Conservation (phyloP, 2,113 vertebrate species). For the Accipiter virgatus region DNA sequence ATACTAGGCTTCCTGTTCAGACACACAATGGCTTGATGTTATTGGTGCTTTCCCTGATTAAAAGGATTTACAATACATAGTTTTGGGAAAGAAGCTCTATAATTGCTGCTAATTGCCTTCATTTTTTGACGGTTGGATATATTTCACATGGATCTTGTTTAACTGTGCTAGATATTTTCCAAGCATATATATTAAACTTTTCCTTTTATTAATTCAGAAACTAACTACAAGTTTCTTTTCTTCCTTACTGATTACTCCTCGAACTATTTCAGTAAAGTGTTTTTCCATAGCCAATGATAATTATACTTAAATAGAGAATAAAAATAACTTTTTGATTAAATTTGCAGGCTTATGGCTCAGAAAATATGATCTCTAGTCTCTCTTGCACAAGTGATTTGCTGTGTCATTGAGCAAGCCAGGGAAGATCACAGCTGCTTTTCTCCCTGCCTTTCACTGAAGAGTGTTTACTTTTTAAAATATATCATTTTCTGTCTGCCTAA, state of each 20-base stretch:
- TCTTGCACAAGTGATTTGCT: not conserved
- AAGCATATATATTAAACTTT: conserved; percentile 54
- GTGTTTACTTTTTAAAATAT: not conserved
- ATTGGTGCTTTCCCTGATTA: conserved; percentile 31
- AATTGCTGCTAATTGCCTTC: conserved; percentile 66
- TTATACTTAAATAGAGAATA: conserved; percentile 18
- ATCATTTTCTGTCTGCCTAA: not conserved
- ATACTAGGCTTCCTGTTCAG: conserved; percentile 48
- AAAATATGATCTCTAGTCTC: not conserved
- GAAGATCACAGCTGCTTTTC: not conserved
- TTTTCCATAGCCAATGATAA: not conserved
- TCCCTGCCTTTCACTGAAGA: not conserved
- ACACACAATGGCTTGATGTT: conserved; percentile 35
- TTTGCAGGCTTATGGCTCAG: not conserved
- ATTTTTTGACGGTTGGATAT: conserved; percentile 47
- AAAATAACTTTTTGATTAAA: conserved; percentile 36
- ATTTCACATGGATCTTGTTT: conserved; percentile 45
- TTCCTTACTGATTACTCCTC: not conserved
- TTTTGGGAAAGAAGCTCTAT: conserved; percentile 52
- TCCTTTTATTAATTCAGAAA: conserved; percentile 27
- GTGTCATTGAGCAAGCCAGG: not conserved
- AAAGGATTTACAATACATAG: conserved; percentile 48
- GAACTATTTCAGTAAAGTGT: not conserved
- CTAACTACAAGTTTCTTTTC: not conserved
- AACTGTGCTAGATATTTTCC: conserved; percentile 24